A percentile compares a stretch with the other conserved stretches of the same genome.
These are phyloP conservation scores for Myotis pilosus DNA, from an alignment of 2,797 vertebrate species.

Conservation along the genomic window DNA sequence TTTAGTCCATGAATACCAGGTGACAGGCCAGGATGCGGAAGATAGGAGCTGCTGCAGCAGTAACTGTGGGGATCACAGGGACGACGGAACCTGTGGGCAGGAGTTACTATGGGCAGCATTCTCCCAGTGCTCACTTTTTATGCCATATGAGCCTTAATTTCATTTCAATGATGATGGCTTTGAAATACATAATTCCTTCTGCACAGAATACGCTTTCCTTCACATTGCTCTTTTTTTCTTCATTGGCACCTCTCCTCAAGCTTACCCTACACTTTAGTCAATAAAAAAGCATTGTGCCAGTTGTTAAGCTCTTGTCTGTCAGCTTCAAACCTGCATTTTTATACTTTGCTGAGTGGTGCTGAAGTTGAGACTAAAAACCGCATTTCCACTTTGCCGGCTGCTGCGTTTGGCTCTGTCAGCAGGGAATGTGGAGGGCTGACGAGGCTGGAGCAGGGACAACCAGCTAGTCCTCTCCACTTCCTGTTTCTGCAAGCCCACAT, in stretches of 20 bases:
- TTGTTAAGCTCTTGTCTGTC: background rate
- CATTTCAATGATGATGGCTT: background rate
- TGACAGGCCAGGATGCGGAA: background rate
- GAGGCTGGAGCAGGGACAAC: rapidly evolving
- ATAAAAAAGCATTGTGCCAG: background rate
- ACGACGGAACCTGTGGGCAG: background rate
- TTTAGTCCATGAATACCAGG: background rate
- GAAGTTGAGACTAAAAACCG: background rate
- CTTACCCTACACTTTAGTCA: background rate
- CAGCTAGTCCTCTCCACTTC: background rate
- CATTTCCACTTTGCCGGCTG: background rate
- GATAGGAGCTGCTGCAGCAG: background rate
- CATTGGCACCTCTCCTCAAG: background rate
- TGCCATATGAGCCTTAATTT: background rate
- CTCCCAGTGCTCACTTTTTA: background rate
- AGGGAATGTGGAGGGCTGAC: rapidly evolving
- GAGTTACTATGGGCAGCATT: background rate
- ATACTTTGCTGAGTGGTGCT: background rate
- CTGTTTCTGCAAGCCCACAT: background rate
- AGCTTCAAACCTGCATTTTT: background rate
- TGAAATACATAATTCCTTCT: background rate
- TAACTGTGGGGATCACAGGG: background rate
- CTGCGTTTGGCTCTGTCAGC: background rate
- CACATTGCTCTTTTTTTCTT: background rate
- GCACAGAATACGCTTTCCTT: background rate